Evolutionary conservation across 2,797 vertebrate genomes (phyloP), one percentile per base, ranked within the genome.

Genomic region (Erpetoichthys calabaricus): DNA sequence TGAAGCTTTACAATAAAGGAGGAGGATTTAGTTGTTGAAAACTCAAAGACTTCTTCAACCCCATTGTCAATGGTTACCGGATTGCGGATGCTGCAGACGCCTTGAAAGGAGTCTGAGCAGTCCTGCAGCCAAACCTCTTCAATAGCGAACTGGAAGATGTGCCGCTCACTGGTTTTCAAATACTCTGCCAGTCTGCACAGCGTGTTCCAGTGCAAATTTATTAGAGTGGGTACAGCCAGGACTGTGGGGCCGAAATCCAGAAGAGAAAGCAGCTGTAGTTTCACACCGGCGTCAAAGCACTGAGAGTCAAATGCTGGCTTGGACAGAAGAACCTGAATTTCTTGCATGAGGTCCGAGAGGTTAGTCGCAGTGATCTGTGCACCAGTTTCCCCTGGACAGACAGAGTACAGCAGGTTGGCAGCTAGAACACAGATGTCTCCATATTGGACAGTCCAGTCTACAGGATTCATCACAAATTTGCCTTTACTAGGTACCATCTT

Each of bases 141-240:
- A 1, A 66, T 57, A 58, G 65, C 9, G 4, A 72, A 67, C 59
- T 63, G 67, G 55, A 74, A 74, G 58, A 52, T 51, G 55, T 76
- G 74, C 45, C 55, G 62, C 7, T 76, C 74, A 1, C 65, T 57
- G 3, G 62, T 60, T 56, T 62, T 66, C 41, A 76, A 62, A 60
- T 74, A 70, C 25, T 3, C 9, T 54, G 64, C 62, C 41, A 76
- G 64, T 3, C 60, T 51, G 1, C 50, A 47, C 4, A 73, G 53
- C 8, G 65, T 72, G 60, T 74, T 59, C 56, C 63, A 64, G 57
- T 76, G 74, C 58, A 76, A 62, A 50, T 57, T 55, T 61, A 69
- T 60, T 45, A 76, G 63, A n/a, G 49, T 46, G 4, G 53, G 45
- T 44, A 67, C 42, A 42, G 54, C 61, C 57, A 63, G 51, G 53